A percentile compares a stretch with the other conserved stretches of the same genome.
Conservation (phyloP, 1,140 invertebrate species). For the Acromyrmex charruanus region DNA sequence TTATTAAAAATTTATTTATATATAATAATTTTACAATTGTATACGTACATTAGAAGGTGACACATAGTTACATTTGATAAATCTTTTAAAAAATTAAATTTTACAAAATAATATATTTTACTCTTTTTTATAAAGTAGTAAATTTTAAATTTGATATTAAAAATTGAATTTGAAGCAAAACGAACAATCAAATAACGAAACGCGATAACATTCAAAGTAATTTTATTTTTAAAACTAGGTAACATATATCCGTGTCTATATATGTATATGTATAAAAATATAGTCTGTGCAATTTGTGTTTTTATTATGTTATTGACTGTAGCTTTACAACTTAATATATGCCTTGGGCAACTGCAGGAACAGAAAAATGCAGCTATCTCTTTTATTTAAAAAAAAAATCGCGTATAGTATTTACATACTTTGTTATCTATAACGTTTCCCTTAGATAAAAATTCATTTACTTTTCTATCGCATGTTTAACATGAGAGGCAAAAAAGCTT, state of each 20-base stretch:
- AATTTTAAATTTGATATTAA: slow-evolving; percentile 29
- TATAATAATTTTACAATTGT: background rate
- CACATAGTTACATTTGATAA: background rate
- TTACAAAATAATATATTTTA: background rate
- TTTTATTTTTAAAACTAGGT: slow-evolving; percentile 1
- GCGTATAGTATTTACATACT: slow-evolving; percentile 8
- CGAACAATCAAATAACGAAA: slow-evolving; percentile 14
- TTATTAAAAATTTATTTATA: slow-evolving; percentile 5
- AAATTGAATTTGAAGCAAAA: slow-evolving; percentile 37
- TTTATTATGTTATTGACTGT: slow-evolving; percentile 5
- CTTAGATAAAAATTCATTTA: slow-evolving; percentile 25
- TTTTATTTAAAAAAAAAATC: slow-evolving; percentile 20
- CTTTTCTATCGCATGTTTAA: background rate
- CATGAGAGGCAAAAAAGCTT: background rate
- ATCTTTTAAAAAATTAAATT: slow-evolving; percentile 9
- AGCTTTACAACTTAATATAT: slow-evolving; percentile 43
- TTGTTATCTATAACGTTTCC: slow-evolving; percentile 15
- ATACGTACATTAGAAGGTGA: background rate
- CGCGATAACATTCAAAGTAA: background rate
- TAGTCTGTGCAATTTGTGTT: background rate
- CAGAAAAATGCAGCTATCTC: background rate
- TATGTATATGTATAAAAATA: background rate
- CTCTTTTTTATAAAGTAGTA: background rate
- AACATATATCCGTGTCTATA: background rate
- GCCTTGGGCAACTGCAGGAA: slow-evolving; percentile 8